A percentile compares a stretch with the other conserved stretches of the same genome.
phyloP scores from a whole-genome alignment of 2,113 vertebrate species.

The Ovis canadensis region DNA sequence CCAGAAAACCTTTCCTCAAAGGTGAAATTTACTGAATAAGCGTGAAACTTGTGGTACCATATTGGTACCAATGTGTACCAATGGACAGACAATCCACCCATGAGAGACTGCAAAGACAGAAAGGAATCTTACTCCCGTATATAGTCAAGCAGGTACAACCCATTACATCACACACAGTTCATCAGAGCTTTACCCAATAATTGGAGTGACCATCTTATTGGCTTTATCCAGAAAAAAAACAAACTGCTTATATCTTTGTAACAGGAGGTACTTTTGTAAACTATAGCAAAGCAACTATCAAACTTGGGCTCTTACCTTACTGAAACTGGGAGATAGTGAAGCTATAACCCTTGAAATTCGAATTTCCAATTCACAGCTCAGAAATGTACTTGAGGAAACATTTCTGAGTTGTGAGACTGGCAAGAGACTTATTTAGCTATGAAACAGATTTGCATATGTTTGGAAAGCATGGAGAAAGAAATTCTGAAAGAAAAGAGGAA shows the following conservation, averaged over 20 bases:
- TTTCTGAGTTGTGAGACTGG: not conserved
- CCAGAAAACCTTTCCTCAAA: not conserved
- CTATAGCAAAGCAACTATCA: not conserved
- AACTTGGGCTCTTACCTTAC: not conserved
- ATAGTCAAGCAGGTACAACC: not conserved
- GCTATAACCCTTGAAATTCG: not conserved
- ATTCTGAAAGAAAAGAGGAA: not conserved
- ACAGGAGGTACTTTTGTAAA: not conserved
- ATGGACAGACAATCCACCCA: not conserved
- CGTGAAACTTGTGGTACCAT: not conserved
- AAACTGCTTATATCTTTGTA: not conserved
- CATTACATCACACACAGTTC: not conserved
- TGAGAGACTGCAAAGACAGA: not conserved
- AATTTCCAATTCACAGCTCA: not conserved
- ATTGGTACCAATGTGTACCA: not conserved
- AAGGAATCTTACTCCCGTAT: not conserved
- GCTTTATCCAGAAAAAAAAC: not conserved
- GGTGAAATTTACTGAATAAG: not conserved
- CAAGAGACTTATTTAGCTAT: not conserved
- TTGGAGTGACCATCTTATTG: not conserved
- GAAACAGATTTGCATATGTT: not conserved
- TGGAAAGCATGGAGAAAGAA: not conserved
- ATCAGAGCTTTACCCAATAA: not conserved
- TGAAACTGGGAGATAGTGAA: not conserved
- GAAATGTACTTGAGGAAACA: not conserved